A percentile compares a stretch with the other conserved stretches of the same genome.
Evolutionary conservation across 2,888 invertebrate species (phyloP).

Genomic region (Bombylius discolor): DNA sequence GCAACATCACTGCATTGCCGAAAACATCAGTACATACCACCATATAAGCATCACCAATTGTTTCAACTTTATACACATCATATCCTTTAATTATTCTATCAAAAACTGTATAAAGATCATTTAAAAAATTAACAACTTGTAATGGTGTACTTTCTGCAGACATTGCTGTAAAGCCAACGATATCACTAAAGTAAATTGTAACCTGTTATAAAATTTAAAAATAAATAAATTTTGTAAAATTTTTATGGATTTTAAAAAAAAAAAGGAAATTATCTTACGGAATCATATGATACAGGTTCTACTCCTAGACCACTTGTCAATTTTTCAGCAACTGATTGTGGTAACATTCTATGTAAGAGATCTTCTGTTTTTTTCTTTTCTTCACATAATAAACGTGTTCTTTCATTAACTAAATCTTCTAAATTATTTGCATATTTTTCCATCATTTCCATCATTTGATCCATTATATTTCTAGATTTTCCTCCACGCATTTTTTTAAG

Average conservation of each 20-base stretch:
- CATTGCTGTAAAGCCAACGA: conserved; percentile 92
- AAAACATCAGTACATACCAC: conserved; percentile 39
- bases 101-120: conserved; percentile 94
- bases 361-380: conserved; percentile 91
- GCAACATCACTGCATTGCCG: background rate
- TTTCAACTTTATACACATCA: conserved; percentile 96
- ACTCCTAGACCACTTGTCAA: conserved; percentile 80
- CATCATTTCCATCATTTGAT: conserved; percentile 98
- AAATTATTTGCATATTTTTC: conserved; percentile 90
- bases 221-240: background rate
- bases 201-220: conserved; percentile 21
- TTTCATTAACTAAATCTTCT: conserved; percentile 85
- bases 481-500: conserved; percentile 87
- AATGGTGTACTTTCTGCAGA: conserved; percentile 88
- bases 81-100: conserved; percentile 93
- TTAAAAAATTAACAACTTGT: conserved; percentile 91
- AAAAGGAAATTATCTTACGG: conserved; percentile 39
- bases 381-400: conserved; percentile 76
- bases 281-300: conserved; percentile 84
- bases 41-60: conserved; percentile 64
- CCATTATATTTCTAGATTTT: conserved; percentile 77
- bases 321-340: conserved; percentile 81
- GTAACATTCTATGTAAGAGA: conserved; percentile 85
- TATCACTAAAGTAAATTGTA: conserved; percentile 94
- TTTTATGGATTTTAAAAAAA: background rate